These are phyloP conservation scores for Dromococcyx pavoninus DNA, from an alignment of 2,797 vertebrate species.

Conservation along the genomic window DNA sequence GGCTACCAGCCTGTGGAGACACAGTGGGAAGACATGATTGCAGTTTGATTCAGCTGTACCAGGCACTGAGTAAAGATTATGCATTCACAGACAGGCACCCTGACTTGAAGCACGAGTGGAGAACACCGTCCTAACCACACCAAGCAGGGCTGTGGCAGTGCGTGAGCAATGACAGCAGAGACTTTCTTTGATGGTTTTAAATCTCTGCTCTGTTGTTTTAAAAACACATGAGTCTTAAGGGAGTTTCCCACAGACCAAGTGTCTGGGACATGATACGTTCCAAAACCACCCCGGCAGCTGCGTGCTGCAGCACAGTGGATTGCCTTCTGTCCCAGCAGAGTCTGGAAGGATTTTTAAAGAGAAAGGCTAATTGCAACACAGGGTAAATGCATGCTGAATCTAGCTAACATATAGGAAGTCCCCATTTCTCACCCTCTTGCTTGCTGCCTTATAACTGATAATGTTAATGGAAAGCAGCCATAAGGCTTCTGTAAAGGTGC, in stretches of 20 bases:
- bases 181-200: background rate
- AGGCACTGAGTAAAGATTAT: conserved; percentile 4
- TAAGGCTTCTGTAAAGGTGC: background rate
- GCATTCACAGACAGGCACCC: background rate
- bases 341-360: conserved; percentile 35
- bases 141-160: too few species aligned
- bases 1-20: conserved; percentile 32
- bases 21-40: conserved; percentile 17
- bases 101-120: background rate
- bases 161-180: background rate
- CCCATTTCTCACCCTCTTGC: background rate
- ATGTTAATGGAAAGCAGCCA: background rate
- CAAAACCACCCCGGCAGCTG: background rate
- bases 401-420: background rate
- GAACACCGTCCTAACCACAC: fast-evolving
- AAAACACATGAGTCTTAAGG: background rate
- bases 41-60: conserved; percentile 27
- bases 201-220: background rate
- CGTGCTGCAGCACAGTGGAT: background rate
- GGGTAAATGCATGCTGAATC: background rate
- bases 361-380: background rate
- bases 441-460: background rate
- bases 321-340: background rate
- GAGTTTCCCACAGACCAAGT: background rate
- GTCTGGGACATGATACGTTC: background rate